Base-by-base conservation (phyloP, 2,113 vertebrate genomes). In the Potamarius usumacintae region DNA sequence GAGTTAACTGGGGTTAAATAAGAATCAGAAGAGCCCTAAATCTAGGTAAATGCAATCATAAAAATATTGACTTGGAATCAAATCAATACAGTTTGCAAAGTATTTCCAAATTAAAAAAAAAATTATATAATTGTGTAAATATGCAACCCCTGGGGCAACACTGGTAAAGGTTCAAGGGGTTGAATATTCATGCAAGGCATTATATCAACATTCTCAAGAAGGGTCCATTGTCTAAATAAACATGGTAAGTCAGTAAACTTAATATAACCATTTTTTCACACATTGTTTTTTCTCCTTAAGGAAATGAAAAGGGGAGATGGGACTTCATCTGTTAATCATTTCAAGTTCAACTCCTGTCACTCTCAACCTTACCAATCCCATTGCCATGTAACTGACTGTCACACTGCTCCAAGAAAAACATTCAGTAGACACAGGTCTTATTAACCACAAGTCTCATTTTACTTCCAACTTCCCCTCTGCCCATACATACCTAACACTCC, bases 381-480 rank as follows among this genome's bases (percentile, higher is more conserved):
- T 53, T 80, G 67, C 15, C 30, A 74, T 22, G 74, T 82, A 34
- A 52, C 72, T 72, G 71, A 90, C 20, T 52, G 22, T 65, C 63
- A 65, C 20, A 27, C 20, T 72, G 57, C 48, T 88, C 80, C 84
- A 84, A 79, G 76, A 76, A 55, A 83, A 79, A 83, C 65, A 88
- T 48, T 83, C 78, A 60, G 34, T 34, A 77, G 79, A 53, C 69
- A 50, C 50, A 11, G 34, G 25, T 53, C n/a, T 30, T 72, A 76
- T 42, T 83, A 85, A 67, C 62, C 57, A 84, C 60, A 55, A 71
- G 65, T 69, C 57, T 62, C 48, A 79, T 82, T 85, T 62, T 12
- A 62, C 71, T 57, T 85, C 53, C 50, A 69, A 5, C 65, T 53
- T 60, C 34, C 25, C 18, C 58, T 58, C 25, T n/a, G 55, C 27